Percentiles rank a stretch among this genome's conserved stretches.
phyloP scores from a whole-genome alignment of 2,797 vertebrate genomes.

The Melanotaenia trifasciata region DNA sequence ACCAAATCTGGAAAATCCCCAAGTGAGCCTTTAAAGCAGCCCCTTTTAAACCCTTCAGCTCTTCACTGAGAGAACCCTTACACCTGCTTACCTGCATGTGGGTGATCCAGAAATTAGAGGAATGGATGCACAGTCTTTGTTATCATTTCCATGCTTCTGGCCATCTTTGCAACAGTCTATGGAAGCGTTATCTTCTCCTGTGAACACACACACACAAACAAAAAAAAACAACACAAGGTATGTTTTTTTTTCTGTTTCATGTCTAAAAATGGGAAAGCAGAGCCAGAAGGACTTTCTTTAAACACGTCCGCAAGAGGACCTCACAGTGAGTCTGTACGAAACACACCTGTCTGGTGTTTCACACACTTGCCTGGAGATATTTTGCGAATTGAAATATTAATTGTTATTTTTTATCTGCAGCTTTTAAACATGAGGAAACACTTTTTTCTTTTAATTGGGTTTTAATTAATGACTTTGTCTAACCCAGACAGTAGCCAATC shows the following conservation, averaged over 20 bases:
- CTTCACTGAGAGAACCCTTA: constrained; percentile 3
- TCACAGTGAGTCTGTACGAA: not conserved
- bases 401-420: no score
- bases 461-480: not conserved
- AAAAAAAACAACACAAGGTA: not conserved
- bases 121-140: constrained; percentile 84
- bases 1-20: constrained; percentile 20
- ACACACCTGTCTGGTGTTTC: constrained; percentile 2
- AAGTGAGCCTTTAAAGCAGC: not conserved
- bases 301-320: no score
- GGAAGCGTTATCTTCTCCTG: constrained; percentile 72
- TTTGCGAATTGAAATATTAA: not conserved
- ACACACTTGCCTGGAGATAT: not conserved
- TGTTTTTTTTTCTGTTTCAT: not conserved
- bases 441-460: not conserved
- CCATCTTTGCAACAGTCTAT: constrained; percentile 92
- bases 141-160: constrained; percentile 81
- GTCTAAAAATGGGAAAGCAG: not conserved
- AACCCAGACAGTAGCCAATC: constrained; percentile 10
- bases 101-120: constrained; percentile 82
- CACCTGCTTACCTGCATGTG: constrained; percentile 89
- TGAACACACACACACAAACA: not conserved
- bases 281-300: no score
- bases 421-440: not conserved
- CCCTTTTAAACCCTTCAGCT: not conserved